phyloP scores from a whole-genome alignment of 2,113 vertebrate genomes.

The Ploceus nigricollis region DNA sequence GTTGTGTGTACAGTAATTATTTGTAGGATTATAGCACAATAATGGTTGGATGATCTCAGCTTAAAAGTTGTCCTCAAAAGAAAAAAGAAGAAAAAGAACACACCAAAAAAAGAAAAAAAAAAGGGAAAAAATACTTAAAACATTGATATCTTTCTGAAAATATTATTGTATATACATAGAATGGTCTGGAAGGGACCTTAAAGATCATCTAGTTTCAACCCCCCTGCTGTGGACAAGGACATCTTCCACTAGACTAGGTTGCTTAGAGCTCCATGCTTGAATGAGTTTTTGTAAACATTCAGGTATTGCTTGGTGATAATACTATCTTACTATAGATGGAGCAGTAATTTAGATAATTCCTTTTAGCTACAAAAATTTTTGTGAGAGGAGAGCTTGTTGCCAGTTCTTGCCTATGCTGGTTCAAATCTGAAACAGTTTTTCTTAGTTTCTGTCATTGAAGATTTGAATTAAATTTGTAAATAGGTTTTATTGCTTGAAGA shows the following conservation, averaged over 20 bases:
- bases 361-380: not conserved
- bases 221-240: not conserved
- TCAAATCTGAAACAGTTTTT: not conserved
- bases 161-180: not conserved
- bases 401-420: not conserved
- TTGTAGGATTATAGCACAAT: not conserved
- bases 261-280: not conserved
- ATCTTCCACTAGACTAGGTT: not conserved
- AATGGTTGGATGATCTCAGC: not conserved
- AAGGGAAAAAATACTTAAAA: no score
- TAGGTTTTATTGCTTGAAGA: not conserved
- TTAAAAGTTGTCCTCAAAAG: not conserved
- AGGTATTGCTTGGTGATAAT: not conserved
- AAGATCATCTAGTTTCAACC: not conserved
- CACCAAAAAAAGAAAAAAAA: fast-evolving
- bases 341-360: not conserved
- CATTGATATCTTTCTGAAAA: not conserved
- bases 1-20: not conserved
- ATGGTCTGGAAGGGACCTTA: not conserved
- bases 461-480: not conserved
- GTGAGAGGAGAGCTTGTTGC: not conserved
- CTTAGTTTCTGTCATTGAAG: not conserved
- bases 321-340: not conserved
- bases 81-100: not conserved
- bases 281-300: not conserved